Evolutionary conservation across 1,140 invertebrate genomes (phyloP).

Genomic region (Lordiphosa clarofinis): DNA sequence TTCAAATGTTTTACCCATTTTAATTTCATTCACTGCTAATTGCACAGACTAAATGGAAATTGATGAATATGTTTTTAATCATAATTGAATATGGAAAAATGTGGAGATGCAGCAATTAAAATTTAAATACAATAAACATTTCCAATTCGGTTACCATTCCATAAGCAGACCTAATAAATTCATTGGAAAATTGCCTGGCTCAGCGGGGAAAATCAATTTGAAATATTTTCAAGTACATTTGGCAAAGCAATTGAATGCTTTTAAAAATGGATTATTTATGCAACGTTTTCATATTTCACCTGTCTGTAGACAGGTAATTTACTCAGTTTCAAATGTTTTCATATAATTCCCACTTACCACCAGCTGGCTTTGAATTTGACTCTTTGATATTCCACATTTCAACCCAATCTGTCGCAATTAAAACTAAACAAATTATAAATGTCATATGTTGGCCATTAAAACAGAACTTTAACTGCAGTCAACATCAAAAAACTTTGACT

Average conservation of each 20-base stretch:
- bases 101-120: constrained; percentile 44
- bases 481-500: constrained; percentile 34
- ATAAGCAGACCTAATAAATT: constrained; percentile 31
- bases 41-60: constrained; percentile 36
- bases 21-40: constrained; percentile 51
- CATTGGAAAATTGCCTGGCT: constrained; percentile 22
- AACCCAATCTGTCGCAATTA: neutral
- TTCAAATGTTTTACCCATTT: constrained; percentile 46
- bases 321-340: too few relatives aligned
- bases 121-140: constrained; percentile 16
- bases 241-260: constrained; percentile 54
- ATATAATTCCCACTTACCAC: too few relatives aligned
- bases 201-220: constrained; percentile 18
- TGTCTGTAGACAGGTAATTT: too few relatives aligned
- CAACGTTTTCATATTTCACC: too few relatives aligned
- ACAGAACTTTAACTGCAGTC: constrained; percentile 31
- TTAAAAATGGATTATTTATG: constrained; percentile 11
- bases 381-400: too few relatives aligned
- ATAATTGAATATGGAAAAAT: constrained; percentile 31
- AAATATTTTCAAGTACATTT: constrained; percentile 69
- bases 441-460: constrained; percentile 49
- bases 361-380: too few relatives aligned
- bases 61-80: constrained; percentile 55
- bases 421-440: constrained; percentile 25
- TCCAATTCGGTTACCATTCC: constrained; percentile 8